Conservation (phyloP, 2,113 vertebrate genomes). For the Eretmochelys imbricata region DNA sequence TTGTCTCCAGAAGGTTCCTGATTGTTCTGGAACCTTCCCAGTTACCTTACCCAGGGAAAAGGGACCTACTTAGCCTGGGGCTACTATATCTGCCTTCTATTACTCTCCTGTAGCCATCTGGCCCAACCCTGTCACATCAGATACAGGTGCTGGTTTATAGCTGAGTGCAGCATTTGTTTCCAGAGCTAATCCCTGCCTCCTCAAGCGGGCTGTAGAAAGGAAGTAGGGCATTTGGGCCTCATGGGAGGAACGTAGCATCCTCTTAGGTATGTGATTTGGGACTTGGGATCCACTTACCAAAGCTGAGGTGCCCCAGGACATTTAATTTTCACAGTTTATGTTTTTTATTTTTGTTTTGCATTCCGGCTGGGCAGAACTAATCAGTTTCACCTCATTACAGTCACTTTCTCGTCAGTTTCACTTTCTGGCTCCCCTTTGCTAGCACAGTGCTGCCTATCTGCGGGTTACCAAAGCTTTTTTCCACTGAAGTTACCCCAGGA, state of each 20-base stretch:
- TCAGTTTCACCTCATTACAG: background rate
- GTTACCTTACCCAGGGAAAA: too few relatives aligned
- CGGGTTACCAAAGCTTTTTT: background rate
- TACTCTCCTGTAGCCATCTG: too few relatives aligned
- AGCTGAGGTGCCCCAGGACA: background rate
- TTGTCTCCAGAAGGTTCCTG: too few relatives aligned
- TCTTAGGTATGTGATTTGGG: background rate
- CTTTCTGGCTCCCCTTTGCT: background rate
- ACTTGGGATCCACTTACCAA: background rate
- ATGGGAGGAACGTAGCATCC: background rate
- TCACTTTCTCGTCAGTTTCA: background rate
- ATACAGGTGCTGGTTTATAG: background rate
- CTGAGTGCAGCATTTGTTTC: background rate
- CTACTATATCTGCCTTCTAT: too few relatives aligned
- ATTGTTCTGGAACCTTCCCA: too few relatives aligned
- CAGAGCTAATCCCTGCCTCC: background rate
- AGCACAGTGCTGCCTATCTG: background rate
- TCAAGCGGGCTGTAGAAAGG: background rate
- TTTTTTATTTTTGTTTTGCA: background rate
- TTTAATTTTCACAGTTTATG: background rate
- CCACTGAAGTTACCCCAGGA: background rate
- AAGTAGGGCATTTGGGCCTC: background rate
- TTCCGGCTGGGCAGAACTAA: background rate
- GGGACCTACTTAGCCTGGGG: too few relatives aligned
- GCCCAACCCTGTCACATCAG: too few relatives aligned